Conservation (phyloP, 1,140 invertebrate species). For the Ylistrum balloti region DNA sequence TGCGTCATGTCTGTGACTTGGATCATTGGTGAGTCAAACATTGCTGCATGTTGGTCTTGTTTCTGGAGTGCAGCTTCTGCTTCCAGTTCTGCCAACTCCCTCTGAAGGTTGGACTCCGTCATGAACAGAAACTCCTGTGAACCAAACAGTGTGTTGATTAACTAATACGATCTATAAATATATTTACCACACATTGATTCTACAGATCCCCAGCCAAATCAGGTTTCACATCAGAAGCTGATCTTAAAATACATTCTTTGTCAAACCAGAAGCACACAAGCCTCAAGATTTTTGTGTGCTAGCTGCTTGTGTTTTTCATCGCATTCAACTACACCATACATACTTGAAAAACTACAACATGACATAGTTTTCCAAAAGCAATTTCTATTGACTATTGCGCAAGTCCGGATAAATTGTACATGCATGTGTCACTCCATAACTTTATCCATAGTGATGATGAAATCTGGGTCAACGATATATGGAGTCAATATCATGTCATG, state of each 20-base stretch:
- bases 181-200: slow-evolving; percentile 36
- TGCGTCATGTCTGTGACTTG: slow-evolving; percentile 76
- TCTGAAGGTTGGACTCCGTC: slow-evolving; percentile 71
- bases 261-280: background rate
- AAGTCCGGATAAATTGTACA: too few relatives aligned
- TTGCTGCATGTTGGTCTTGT: slow-evolving; percentile 7
- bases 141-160: slow-evolving; percentile 45
- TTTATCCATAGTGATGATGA: too few relatives aligned
- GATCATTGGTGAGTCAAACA: background rate
- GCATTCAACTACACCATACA: background rate
- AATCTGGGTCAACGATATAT: too few relatives aligned
- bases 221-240: background rate
- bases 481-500: too few relatives aligned
- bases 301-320: background rate
- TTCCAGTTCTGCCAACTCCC: slow-evolving; percentile 68
- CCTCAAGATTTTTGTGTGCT: background rate
- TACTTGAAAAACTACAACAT: too few relatives aligned
- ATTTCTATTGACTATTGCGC: too few relatives aligned
- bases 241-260: background rate
- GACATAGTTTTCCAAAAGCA: too few relatives aligned
- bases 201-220: slow-evolving; percentile 47
- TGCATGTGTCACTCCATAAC: too few relatives aligned
- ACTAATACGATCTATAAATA: slow-evolving; percentile 51
- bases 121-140: slow-evolving; percentile 76
- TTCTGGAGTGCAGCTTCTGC: slow-evolving; percentile 56